A percentile compares a stretch with the other conserved stretches of the same genome.
phyloP scores from a whole-genome alignment of 2,113 vertebrate genomes.

The Zosterops lateralis region DNA sequence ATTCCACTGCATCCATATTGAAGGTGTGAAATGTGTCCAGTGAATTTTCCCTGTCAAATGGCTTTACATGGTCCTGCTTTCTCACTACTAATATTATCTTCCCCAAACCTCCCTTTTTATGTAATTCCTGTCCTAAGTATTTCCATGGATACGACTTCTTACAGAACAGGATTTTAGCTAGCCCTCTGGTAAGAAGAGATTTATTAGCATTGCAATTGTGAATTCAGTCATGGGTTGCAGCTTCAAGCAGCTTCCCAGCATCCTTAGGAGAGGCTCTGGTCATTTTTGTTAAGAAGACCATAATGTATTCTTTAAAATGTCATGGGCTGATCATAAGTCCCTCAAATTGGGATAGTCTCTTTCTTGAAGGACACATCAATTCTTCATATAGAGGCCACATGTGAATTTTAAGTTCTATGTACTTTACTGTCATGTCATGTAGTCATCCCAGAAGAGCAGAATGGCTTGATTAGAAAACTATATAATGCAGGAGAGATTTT shows the following conservation, averaged over 20 bases:
- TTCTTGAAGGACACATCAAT: background rate
- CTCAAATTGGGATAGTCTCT: background rate
- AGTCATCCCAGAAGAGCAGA: background rate
- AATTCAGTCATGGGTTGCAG: background rate
- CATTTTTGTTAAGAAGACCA: background rate
- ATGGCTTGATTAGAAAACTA: background rate
- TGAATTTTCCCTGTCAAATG: background rate
- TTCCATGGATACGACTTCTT: background rate
- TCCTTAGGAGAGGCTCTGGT: background rate
- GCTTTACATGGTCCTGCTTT: background rate
- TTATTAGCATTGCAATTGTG: background rate
- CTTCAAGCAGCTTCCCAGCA: background rate
- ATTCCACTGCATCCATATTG: background rate
- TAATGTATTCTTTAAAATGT: background rate
- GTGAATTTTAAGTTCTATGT: background rate
- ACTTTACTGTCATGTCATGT: background rate
- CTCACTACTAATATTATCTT: background rate
- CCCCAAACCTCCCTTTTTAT: background rate
- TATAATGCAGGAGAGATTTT: background rate
- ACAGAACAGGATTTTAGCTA: background rate
- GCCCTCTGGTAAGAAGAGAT: background rate
- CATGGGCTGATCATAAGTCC: background rate
- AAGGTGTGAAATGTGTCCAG: background rate
- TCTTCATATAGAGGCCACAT: background rate
- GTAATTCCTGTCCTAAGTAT: background rate